These are phyloP conservation scores for Lochmaea capreae DNA, from an alignment of 2,888 invertebrate genomes.

Conservation along the genomic window DNA sequence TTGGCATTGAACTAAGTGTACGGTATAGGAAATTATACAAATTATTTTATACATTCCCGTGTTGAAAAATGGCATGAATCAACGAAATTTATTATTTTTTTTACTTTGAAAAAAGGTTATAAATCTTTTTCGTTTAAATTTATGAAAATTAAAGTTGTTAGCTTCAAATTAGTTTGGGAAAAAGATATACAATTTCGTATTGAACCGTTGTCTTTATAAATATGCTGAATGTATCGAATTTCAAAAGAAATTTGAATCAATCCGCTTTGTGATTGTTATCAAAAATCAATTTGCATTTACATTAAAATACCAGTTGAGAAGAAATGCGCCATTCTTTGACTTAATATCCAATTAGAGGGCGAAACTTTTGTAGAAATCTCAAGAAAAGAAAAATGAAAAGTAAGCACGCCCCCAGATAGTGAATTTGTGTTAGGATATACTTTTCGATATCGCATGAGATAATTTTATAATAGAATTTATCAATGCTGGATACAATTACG, in stretches of 20 bases:
- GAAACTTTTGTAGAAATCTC: background rate
- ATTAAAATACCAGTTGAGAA: background rate
- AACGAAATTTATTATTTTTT: too few relatives aligned
- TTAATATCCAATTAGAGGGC: conserved; percentile 4
- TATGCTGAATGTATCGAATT: background rate
- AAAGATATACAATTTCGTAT: too few relatives aligned
- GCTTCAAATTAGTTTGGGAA: too few relatives aligned
- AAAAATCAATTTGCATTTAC: background rate
- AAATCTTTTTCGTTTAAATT: too few relatives aligned
- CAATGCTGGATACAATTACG: too few relatives aligned
- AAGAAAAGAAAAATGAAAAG: background rate
- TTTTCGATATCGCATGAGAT: background rate
- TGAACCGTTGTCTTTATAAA: background rate
- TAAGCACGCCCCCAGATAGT: background rate
- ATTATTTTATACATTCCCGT: too few relatives aligned
- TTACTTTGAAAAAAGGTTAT: too few relatives aligned
- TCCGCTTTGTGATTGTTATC: background rate
- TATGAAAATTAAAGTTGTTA: too few relatives aligned
- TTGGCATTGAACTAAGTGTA: too few relatives aligned
- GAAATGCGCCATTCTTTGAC: background rate
- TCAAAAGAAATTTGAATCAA: background rate
- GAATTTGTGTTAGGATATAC: background rate
- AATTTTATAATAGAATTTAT: too few relatives aligned
- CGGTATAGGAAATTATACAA: too few relatives aligned
- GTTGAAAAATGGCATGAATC: too few relatives aligned